Conservation (phyloP, 2,113 vertebrate species). For the Podiceps cristatus region DNA sequence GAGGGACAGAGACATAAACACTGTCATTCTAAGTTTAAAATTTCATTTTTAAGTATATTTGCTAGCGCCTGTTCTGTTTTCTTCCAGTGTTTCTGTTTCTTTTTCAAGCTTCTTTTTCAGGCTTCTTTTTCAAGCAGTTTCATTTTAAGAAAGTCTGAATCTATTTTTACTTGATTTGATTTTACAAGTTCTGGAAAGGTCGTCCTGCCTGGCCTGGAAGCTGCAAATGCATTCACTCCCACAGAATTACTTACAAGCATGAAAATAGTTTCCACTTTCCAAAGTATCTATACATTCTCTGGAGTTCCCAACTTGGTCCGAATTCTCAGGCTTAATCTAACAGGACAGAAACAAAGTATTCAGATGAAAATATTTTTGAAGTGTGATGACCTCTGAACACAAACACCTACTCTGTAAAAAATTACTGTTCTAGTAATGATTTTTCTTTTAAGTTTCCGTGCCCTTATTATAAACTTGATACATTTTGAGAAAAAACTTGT, state of each 20-base stretch:
- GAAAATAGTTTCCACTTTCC: slow-evolving; percentile 69
- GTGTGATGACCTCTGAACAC: background rate
- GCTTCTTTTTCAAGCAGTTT: slow-evolving; percentile 10
- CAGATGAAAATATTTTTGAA: slow-evolving; percentile 54
- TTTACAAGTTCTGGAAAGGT: slow-evolving; percentile 72
- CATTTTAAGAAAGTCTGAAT: slow-evolving; percentile 62
- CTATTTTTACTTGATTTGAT: slow-evolving; percentile 74
- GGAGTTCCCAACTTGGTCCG: slow-evolving; percentile 55
- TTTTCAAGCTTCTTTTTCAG: background rate
- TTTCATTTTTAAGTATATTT: slow-evolving; percentile 54
- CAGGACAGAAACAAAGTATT: background rate
- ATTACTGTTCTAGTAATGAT: background rate
- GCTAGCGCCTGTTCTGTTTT: background rate
- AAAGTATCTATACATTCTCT: slow-evolving; percentile 54
- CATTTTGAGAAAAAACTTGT: background rate
- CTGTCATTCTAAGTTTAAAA: slow-evolving; percentile 54
- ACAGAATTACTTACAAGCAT: slow-evolving; percentile 55
- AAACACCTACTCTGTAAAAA: slow-evolving; percentile 27
- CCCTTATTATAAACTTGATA: slow-evolving; percentile 1
- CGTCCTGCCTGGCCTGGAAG: slow-evolving; percentile 66
- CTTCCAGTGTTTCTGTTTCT: background rate
- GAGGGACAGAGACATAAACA: slow-evolving; percentile 37
- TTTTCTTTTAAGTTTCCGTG: background rate
- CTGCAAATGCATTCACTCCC: slow-evolving; percentile 65
- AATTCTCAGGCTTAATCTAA: slow-evolving; percentile 66